Conservation (phyloP, 2,888 invertebrate genomes). For the Epinotia bilunana region DNA sequence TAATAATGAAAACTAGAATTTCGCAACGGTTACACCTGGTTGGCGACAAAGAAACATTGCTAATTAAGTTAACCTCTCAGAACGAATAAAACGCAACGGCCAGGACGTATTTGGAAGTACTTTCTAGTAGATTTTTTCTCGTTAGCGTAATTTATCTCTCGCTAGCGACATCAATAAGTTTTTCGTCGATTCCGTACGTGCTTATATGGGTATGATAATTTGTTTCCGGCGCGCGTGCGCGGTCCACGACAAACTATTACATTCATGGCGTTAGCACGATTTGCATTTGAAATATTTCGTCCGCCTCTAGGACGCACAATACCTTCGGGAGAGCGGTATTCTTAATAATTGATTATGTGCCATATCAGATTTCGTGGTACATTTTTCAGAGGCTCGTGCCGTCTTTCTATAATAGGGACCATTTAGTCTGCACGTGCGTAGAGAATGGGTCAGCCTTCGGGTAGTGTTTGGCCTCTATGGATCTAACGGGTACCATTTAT, state of each 20-base stretch:
- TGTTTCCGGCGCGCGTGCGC: slow-evolving; percentile 85
- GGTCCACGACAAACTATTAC: slow-evolving; percentile 81
- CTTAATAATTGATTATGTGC: slow-evolving; percentile 70
- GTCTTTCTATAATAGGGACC: slow-evolving; percentile 75
- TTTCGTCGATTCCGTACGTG: slow-evolving; percentile 78
- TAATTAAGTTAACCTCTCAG: slow-evolving; percentile 50
- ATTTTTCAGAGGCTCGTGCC: slow-evolving; percentile 81
- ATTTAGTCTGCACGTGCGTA: slow-evolving; percentile 79
- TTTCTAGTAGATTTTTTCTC: slow-evolving; percentile 66
- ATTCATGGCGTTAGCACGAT: slow-evolving; percentile 83
- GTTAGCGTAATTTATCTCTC: slow-evolving; percentile 78
- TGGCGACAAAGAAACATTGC: slow-evolving; percentile 36
- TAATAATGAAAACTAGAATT: slow-evolving; percentile 45
- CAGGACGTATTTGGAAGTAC: slow-evolving; percentile 63
- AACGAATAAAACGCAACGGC: slow-evolving; percentile 35
- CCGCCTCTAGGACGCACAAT: slow-evolving; percentile 77
- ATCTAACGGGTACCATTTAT: slow-evolving; percentile 56
- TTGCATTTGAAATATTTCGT: slow-evolving; percentile 84
- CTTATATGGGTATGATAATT: slow-evolving; percentile 84
- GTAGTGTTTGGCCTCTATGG: slow-evolving; percentile 52
- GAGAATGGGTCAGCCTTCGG: slow-evolving; percentile 64
- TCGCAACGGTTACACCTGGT: slow-evolving; percentile 60
- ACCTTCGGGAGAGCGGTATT: slow-evolving; percentile 67
- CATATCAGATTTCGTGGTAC: slow-evolving; percentile 82
- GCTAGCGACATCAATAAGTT: slow-evolving; percentile 79